Percentiles rank a stretch among this genome's conserved stretches.
phyloP scores from a whole-genome alignment of 2,113 vertebrate genomes.

The Lynx canadensis region DNA sequence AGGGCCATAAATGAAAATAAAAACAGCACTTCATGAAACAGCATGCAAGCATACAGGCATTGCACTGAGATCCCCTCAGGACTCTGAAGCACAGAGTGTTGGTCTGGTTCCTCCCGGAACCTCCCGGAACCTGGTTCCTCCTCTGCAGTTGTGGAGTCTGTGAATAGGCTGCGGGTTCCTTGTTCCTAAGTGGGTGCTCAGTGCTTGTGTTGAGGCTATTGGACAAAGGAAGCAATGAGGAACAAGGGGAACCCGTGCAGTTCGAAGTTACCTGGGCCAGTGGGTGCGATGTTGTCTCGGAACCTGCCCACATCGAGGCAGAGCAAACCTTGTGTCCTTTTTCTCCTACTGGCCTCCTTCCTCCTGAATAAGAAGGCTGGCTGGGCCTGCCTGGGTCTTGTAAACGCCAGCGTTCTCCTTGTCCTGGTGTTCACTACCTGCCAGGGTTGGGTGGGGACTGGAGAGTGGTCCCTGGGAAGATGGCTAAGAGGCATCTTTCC shows the following conservation, averaged over 20 bases:
- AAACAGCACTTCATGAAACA: not conserved
- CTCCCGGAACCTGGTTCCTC: no score
- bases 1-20: not conserved
- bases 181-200: accelerated
- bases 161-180: not conserved
- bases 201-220: accelerated
- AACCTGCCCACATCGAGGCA: not conserved
- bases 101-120: not conserved
- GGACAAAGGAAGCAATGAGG: not conserved
- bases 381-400: no score
- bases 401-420: not conserved
- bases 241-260: not conserved
- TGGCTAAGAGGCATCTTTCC: not conserved
- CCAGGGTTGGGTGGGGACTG: not conserved
- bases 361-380: not conserved
- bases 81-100: accelerated
- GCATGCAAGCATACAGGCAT: accelerated
- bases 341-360: not conserved
- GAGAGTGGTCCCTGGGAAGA: not conserved
- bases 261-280: accelerated
- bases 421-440: not conserved
- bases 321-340: accelerated
- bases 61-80: not conserved
- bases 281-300: not conserved
- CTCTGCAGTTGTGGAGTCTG: not conserved